Base-by-base conservation (phyloP, 1,140 invertebrate species). In the Galendromus occidentalis region DNA sequence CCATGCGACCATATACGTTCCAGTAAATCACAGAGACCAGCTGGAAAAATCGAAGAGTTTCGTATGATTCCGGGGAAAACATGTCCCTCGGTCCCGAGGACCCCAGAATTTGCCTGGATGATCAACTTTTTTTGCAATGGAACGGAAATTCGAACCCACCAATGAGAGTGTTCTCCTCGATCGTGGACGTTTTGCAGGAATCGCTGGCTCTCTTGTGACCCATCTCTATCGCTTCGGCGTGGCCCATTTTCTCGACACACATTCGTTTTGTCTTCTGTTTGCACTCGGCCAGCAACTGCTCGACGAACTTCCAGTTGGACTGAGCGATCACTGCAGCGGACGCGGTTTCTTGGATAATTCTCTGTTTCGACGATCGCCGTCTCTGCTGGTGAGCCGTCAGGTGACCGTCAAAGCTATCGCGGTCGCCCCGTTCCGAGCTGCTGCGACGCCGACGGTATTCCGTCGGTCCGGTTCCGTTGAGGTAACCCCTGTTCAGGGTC, bases 1-100 rank as follows among this genome's bases (percentile, higher is more conserved):
- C 94, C 95, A 76, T 99, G 94, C 1, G 88, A 90, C 95, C 95
- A 99, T 44, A 98, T 88, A 69, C 95, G 81, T 77, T 99, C 96
- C 14, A 98, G 74, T 41, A 99, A 80, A 79, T 98, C 96, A 79
- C 96, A 99, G 0, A 99, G 80, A 71, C 90, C 89, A 14, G 91
- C 92, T 59, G 22, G 25, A 25, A 59, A 17, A 14, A 59, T 14
- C 17, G 22, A 14, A 59, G 20, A 17, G 22, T n/a, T n/a, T n/a
- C n/a, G n/a, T n/a, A n/a, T n/a, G n/a, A n/a, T n/a, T n/a, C n/a
- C n/a, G n/a, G n/a, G n/a, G n/a, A n/a, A n/a, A n/a, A n/a, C n/a
- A n/a, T n/a, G n/a, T n/a, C n/a, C n/a, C n/a, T n/a, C n/a, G n/a
- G n/a, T n/a, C n/a, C n/a, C n/a, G n/a, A n/a, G n/a, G n/a, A n/a